These are phyloP conservation scores for Antennarius striatus DNA, from an alignment of 2,113 vertebrate genomes.

Conservation along the genomic window DNA sequence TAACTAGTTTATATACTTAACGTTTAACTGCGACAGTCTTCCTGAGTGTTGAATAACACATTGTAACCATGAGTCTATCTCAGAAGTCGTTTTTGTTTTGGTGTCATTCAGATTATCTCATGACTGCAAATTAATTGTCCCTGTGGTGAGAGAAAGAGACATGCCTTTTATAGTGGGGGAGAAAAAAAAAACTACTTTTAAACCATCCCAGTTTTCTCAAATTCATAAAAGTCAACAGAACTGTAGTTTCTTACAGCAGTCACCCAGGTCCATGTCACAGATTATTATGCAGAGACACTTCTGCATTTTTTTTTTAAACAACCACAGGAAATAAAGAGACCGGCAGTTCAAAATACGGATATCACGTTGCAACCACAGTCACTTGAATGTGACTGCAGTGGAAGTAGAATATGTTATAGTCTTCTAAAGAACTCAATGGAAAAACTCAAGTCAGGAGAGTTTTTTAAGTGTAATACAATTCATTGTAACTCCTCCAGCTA, in stretches of 20 bases:
- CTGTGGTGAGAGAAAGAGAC: slow-evolving; percentile 30
- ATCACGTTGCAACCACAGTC: slow-evolving; percentile 50
- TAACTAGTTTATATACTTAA: neutral
- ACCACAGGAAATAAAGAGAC: slow-evolving; percentile 55
- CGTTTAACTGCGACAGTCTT: neutral
- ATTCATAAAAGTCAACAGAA: neutral
- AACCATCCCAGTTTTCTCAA: slow-evolving; percentile 1
- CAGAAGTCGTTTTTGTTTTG: slow-evolving; percentile 44
- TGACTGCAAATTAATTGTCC: slow-evolving; percentile 63
- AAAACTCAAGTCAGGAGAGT: too few species aligned
- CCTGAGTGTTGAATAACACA: slow-evolving; percentile 7
- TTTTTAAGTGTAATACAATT: neutral
- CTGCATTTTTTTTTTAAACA: slow-evolving; percentile 23
- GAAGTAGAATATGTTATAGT: slow-evolving; percentile 20
- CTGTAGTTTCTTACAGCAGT: neutral
- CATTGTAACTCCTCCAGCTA: neutral
- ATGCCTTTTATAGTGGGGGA: neutral
- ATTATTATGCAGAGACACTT: slow-evolving; percentile 15
- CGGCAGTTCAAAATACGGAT: slow-evolving; percentile 42
- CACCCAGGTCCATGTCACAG: neutral
- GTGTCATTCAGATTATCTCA: slow-evolving; percentile 40
- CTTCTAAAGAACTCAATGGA: neutral
- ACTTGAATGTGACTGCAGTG: slow-evolving; percentile 36
- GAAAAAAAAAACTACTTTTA: neutral
- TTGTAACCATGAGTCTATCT: slow-evolving; percentile 11